Evolutionary conservation across 2,113 vertebrate species (phyloP).

Genomic region (Pteropus alecto): DNA sequence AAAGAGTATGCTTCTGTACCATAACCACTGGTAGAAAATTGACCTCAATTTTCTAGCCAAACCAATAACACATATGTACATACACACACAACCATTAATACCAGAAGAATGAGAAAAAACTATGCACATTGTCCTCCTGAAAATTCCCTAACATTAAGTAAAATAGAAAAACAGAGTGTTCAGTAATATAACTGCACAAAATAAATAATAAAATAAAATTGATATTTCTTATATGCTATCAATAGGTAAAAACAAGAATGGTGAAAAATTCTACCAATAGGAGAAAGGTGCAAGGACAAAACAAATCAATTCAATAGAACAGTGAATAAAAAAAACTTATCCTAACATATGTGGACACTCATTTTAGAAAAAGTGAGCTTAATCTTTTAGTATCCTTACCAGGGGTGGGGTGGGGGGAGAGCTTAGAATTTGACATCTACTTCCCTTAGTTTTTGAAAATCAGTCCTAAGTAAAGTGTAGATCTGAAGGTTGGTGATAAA

Average conservation of each 20-base stretch:
- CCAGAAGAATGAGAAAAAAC: neutral
- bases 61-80: neutral
- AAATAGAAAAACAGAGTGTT: neutral
- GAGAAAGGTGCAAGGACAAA: neutral
- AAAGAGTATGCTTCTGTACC: rapidly evolving
- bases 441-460: neutral
- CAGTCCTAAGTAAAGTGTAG: neutral
- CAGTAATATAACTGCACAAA: neutral
- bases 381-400: neutral
- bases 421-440: neutral
- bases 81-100: neutral
- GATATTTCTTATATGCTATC: neutral
- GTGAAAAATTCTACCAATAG: neutral
- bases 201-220: neutral
- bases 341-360: neutral
- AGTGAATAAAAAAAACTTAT: neutral
- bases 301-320: neutral
- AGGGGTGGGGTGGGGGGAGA: neutral
- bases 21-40: neutral
- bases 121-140: neutral
- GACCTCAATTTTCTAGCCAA: neutral
- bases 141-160: neutral
- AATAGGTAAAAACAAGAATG: neutral
- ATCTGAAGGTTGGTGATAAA: neutral
- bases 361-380: neutral